Evolutionary conservation across 2,797 vertebrate species (phyloP), one percentile per base, ranked within the genome.

Genomic region (Echeneis naucrates): DNA sequence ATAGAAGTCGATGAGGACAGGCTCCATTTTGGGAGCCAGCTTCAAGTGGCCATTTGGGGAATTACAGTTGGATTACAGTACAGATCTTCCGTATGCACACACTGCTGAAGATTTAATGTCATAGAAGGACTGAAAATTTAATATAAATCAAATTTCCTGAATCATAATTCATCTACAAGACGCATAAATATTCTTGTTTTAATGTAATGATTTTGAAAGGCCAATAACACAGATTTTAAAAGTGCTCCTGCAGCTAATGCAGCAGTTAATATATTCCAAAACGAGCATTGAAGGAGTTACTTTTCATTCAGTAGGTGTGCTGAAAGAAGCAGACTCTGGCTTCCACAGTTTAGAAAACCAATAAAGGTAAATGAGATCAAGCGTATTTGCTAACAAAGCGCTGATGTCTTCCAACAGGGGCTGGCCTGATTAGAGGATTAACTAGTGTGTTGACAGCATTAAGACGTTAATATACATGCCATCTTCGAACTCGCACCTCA

Each of bases 311-410:
- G 44, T 1, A 1, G 11, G 33, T 52, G 10, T 37, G 47, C 38
- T 68, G 10, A 66, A 66, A 68, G 40, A 72, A 50, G 58, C 52
- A 23, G 17, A 61, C 60, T 57, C 17, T 0, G 3, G 24, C 24
- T 69, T 64, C 47, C 55, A 59, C 62, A 45, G 4, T 38, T 67
- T 70, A 76, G 60, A 72, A 78, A 85, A 68, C 47, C 67, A 70
- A 82, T 78, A 55, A 72, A 82, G 37, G 55, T 68, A 83, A 87
- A 85, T 55, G 50, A 64, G 74, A 86, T 78, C 37, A 55, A 68
- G 38, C 51, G 45, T 72, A 62, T 75, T 75, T 78, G 56, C 75
- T 78, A 77, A 87, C 75, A 72, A 75, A 75, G 67, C 8, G 6
- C 10, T 17, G 35, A 68, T 47, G 63, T 75, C 77, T 64, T 84